These are phyloP conservation scores for Stenopsyche tienmushanensis DNA, from an alignment of 1,140 invertebrate genomes.

Conservation along the genomic window DNA sequence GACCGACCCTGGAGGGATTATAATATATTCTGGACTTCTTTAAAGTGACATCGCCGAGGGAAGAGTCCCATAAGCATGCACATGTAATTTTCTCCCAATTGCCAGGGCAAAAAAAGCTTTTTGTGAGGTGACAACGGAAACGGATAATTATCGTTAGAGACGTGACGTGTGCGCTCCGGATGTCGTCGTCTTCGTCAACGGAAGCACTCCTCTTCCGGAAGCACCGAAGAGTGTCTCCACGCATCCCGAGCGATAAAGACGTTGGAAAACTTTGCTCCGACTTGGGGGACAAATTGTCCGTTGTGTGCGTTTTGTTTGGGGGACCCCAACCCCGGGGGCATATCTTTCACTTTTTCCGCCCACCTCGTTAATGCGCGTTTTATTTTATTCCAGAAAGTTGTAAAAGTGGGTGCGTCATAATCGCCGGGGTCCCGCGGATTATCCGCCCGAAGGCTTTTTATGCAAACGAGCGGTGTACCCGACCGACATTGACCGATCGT, in stretches of 20 bases:
- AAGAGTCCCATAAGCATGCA: too few species aligned
- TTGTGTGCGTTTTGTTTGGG: not conserved
- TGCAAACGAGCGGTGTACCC: not conserved
- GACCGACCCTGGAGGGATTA: too few species aligned
- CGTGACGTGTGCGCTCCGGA: conserved; percentile 14
- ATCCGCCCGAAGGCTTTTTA: not conserved
- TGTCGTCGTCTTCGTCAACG: conserved; percentile 20
- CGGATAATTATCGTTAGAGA: conserved; percentile 29
- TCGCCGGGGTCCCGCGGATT: too few species aligned
- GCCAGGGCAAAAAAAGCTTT: too few species aligned
- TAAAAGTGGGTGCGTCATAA: too few species aligned
- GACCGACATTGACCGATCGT: conserved; percentile 5
- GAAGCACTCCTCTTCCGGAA: conserved; percentile 23
- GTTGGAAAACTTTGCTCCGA: conserved; percentile 3
- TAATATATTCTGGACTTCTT: too few species aligned
- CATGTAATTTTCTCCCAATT: too few species aligned
- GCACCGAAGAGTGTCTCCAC: conserved; percentile 8
- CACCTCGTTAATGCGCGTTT: not conserved
- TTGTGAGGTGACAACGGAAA: conserved; percentile 11
- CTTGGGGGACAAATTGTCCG: not conserved
- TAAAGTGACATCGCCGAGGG: too few species aligned
- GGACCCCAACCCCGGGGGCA: too few species aligned
- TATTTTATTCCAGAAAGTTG: too few species aligned
- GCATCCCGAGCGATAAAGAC: conserved; percentile 25
- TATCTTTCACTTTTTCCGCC: not conserved